Conservation (phyloP, 1,140 invertebrate genomes). For the Berghia stephanieae region DNA sequence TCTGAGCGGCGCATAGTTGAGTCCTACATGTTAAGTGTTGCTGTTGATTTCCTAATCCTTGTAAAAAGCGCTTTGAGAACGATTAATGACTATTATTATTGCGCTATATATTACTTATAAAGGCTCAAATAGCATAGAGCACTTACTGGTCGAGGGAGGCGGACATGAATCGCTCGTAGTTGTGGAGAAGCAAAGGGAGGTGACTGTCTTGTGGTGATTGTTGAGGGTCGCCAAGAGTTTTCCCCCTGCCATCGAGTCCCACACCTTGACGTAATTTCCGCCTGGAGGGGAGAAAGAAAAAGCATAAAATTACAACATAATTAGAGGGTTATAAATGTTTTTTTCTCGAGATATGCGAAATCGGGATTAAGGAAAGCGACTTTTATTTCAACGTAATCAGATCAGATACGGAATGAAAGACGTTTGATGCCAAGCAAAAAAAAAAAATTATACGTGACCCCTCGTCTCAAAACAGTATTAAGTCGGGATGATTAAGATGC, state of each 20-base stretch:
- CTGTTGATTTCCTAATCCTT: no score
- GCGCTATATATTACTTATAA: background rate
- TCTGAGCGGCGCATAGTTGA: background rate
- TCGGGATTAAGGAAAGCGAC: no score
- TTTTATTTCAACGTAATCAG: no score
- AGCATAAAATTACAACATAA: background rate
- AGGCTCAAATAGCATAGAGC: background rate
- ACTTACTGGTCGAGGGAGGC: conserved; percentile 83
- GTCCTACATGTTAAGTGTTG: background rate
- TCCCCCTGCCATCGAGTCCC: conserved; percentile 89
- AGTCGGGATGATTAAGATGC: no score
- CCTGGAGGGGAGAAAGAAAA: conserved; percentile 68
- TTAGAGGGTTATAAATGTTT: no score
- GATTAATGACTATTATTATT: background rate
- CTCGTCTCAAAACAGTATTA: no score
- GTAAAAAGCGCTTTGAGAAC: no score
- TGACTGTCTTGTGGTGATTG: conserved; percentile 92
- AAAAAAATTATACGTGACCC: no score
- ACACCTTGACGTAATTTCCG: conserved; percentile 90
- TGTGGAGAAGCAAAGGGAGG: conserved; percentile 75
- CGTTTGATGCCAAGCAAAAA: no score
- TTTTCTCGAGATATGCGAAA: no score
- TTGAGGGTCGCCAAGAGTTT: conserved; percentile 82
- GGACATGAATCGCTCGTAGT: conserved; percentile 84
- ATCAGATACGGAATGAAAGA: no score